A percentile compares a stretch with the other conserved stretches of the same genome.
Conservation (phyloP, 1,140 invertebrate species). For the Drosophila ananassae region DNA sequence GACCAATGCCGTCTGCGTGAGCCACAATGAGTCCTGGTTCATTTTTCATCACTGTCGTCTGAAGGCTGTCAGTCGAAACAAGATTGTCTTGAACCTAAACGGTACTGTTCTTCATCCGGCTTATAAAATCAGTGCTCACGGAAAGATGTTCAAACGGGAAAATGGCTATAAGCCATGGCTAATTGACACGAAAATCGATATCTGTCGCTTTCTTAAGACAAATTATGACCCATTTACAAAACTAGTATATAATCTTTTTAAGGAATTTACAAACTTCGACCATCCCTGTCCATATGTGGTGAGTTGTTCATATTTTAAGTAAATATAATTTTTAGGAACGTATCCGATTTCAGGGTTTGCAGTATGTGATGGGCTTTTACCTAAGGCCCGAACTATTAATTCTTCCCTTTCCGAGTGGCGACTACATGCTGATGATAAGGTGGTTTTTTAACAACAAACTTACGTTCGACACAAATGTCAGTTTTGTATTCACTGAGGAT, state of each 20-base stretch:
- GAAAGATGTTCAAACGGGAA: background rate
- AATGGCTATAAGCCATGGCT: constrained; percentile 1
- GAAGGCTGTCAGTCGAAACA: background rate
- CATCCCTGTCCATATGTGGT: constrained; percentile 7
- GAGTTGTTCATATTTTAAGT: background rate
- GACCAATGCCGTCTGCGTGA: too few relatives aligned
- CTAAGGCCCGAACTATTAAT: background rate
- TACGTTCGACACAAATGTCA: too few relatives aligned
- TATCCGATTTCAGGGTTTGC: background rate
- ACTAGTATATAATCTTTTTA: background rate
- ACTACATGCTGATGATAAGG: too few relatives aligned
- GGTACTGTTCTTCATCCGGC: background rate
- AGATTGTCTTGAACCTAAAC: background rate
- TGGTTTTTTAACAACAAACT: too few relatives aligned
- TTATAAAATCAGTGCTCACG: background rate
- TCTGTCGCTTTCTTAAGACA: background rate
- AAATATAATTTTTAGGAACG: background rate
- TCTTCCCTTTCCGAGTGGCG: background rate
- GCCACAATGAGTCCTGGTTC: too few relatives aligned
- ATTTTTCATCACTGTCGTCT: background rate
- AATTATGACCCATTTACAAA: constrained; percentile 3
- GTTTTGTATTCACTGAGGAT: too few relatives aligned
- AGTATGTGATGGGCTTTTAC: background rate
- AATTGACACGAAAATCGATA: background rate
- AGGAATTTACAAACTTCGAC: background rate